Conservation (phyloP, 2,888 invertebrate species). For the Pantelozetes paolii region DNA sequence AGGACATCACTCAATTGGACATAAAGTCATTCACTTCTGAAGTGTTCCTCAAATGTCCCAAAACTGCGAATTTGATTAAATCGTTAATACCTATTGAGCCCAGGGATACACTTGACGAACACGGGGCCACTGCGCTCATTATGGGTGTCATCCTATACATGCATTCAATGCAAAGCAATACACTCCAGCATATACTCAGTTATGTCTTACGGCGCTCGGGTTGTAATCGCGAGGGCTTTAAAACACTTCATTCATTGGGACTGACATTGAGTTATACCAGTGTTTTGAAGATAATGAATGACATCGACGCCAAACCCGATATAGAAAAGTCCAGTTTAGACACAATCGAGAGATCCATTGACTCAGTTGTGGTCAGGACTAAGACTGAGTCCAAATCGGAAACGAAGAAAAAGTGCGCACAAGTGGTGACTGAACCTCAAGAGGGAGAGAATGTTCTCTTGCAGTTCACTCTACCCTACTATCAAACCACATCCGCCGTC, state of each 20-base stretch:
- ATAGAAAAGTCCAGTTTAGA: conserved; percentile 26
- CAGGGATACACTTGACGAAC: conserved; percentile 9
- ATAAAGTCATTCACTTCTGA: conserved; percentile 26
- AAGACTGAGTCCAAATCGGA: conserved; percentile 7
- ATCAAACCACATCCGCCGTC: not conserved
- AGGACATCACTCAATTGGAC: conserved; percentile 29
- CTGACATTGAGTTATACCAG: conserved; percentile 32
- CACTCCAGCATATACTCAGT: conserved; percentile 23
- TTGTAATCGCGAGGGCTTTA: conserved; percentile 31
- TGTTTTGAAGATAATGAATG: conserved; percentile 32
- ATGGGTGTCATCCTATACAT: conserved; percentile 34
- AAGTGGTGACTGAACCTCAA: conserved; percentile 15
- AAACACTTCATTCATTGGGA: conserved; percentile 21
- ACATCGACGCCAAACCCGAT: conserved; percentile 35
- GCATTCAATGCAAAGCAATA: conserved; percentile 31
- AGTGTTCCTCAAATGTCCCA: conserved; percentile 24
- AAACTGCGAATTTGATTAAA: conserved; percentile 29
- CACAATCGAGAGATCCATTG: conserved; percentile 25
- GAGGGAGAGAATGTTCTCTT: conserved; percentile 10
- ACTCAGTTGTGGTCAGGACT: conserved; percentile 3
- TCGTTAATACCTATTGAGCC: conserved; percentile 20
- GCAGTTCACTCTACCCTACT: conserved; percentile 27
- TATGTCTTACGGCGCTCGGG: conserved; percentile 30
- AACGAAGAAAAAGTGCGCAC: conserved; percentile 13
- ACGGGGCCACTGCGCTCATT: conserved; percentile 15